Conservation (phyloP, 2,113 vertebrate genomes). For the Sialia sialis region DNA sequence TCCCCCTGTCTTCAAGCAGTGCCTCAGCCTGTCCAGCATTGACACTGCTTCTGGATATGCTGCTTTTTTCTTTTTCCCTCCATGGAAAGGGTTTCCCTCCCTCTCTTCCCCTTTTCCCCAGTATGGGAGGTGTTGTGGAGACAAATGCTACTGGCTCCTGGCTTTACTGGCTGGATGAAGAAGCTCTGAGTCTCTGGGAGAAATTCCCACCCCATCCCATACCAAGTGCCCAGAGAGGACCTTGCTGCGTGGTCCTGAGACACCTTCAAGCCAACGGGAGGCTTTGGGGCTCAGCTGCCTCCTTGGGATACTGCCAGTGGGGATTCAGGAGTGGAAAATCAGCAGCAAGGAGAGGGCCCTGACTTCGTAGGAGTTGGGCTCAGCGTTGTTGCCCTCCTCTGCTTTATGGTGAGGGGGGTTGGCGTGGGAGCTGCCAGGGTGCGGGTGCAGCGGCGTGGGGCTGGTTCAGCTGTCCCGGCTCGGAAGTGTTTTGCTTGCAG, state of each 20-base stretch:
- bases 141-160: neutral
- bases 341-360: neutral
- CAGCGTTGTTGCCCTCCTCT: neutral
- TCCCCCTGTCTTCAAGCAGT: neutral
- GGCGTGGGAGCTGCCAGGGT: fast-evolving
- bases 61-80: neutral
- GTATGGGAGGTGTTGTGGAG: neutral
- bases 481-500: slow-evolving; percentile 61
- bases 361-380: neutral
- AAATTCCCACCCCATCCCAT: neutral
- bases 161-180: neutral
- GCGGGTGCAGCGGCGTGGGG: fast-evolving
- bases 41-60: neutral
- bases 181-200: neutral
- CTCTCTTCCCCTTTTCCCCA: neutral
- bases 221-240: fast-evolving
- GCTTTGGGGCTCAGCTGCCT: neutral
- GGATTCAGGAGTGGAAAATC: neutral
- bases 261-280: neutral
- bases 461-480: neutral
- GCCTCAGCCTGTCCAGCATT: neutral
- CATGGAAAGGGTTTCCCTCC: neutral
- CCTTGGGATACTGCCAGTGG: neutral
- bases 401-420: neutral
- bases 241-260: neutral